A percentile compares a stretch with the other conserved stretches of the same genome.
Conservation (phyloP, 2,888 invertebrate genomes). For the Stenodema calcarata region DNA sequence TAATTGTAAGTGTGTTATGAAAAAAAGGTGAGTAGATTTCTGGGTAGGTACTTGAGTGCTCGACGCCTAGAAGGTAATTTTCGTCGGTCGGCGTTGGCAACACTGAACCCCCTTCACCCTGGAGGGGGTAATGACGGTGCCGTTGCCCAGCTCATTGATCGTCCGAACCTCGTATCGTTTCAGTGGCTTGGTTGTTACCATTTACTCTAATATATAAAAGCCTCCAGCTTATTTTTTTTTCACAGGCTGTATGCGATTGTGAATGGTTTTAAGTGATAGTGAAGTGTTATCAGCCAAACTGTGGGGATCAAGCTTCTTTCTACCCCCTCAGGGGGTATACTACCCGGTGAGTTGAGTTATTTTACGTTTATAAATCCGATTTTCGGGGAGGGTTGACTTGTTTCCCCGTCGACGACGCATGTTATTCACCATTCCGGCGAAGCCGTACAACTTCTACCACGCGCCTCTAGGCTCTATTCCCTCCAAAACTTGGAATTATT, state of each 20-base stretch:
- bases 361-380: neutral
- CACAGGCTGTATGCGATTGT: slow-evolving; percentile 51
- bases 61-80: neutral
- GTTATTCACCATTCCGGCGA: slow-evolving; percentile 40
- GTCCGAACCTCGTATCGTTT: slow-evolving; percentile 46
- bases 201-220: neutral
- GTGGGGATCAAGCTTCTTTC: slow-evolving; percentile 96
- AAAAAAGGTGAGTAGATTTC: too few relatives aligned
- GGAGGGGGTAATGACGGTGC: slow-evolving; percentile 51
- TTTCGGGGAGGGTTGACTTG: neutral
- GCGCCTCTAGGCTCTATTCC: neutral
- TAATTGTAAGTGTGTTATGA: too few relatives aligned
- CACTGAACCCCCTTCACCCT: slow-evolving; percentile 19
- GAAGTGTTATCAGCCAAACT: slow-evolving; percentile 73
- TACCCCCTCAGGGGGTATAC: slow-evolving; percentile 96
- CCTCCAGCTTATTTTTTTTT: slow-evolving; percentile 14
- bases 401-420: slow-evolving; percentile 7
- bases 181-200: slow-evolving; percentile 4
- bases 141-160: slow-evolving; percentile 54
- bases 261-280: slow-evolving; percentile 55
- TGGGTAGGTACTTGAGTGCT: too few relatives aligned
- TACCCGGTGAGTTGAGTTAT: slow-evolving; percentile 79
- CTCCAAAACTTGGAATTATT: neutral
- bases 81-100: slow-evolving; percentile 22
- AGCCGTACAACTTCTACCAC: slow-evolving; percentile 8